These are phyloP conservation scores for Charanyca ferruginea DNA, from an alignment of 2,888 invertebrate species.

Conservation along the genomic window DNA sequence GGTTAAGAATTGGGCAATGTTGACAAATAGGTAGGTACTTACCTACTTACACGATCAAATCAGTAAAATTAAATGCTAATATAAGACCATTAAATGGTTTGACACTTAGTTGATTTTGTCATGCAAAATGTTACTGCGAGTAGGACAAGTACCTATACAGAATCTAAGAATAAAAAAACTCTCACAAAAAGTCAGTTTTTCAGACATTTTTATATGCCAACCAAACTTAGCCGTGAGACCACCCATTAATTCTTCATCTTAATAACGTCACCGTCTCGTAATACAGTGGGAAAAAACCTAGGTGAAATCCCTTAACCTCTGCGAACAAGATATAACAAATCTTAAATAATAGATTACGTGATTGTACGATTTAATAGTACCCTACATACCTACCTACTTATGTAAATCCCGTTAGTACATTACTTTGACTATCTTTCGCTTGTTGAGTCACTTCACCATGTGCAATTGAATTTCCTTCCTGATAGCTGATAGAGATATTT, in stretches of 20 bases:
- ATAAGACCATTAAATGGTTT: no score
- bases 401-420: background rate
- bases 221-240: background rate
- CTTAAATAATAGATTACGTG: background rate
- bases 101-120: no score
- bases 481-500: background rate
- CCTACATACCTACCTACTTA: background rate
- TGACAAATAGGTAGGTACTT: no score
- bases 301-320: slow-evolving; percentile 4
- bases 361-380: slow-evolving; percentile 1
- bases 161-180: background rate
- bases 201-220: background rate
- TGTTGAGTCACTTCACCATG: background rate
- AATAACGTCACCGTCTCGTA: background rate
- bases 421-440: background rate
- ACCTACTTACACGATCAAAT: no score
- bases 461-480: background rate
- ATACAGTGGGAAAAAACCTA: background rate
- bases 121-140: no score
- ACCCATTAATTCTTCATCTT: background rate
- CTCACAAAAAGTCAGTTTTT: background rate
- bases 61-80: no score
- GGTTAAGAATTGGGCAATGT: no score
- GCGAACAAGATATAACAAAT: background rate
- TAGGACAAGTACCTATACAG: background rate